phyloP scores from a whole-genome alignment of 2,113 vertebrate species.

The Pyxicephalus adspersus region DNA sequence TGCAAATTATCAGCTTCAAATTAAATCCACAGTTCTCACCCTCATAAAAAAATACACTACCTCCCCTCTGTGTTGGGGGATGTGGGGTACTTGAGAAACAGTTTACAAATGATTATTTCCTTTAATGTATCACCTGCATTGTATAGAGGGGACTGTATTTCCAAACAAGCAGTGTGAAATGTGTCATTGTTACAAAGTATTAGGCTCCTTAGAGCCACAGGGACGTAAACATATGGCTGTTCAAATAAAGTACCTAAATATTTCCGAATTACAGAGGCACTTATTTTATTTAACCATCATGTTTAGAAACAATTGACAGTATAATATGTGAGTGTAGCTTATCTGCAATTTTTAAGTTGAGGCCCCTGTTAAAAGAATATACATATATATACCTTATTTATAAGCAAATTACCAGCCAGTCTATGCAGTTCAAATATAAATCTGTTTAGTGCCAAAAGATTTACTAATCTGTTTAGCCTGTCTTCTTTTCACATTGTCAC shows the following conservation, averaged over 20 bases:
- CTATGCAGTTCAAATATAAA: too few relatives aligned
- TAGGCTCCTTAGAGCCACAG: slow-evolving; percentile 41
- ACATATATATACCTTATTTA: too few relatives aligned
- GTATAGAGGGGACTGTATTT: slow-evolving; percentile 40
- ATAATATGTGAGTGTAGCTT: too few relatives aligned
- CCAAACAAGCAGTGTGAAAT: slow-evolving; percentile 34
- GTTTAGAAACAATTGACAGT: too few relatives aligned
- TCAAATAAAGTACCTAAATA: neutral
- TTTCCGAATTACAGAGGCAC: neutral
- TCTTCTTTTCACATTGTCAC: too few relatives aligned
- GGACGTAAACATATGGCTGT: slow-evolving; percentile 8
- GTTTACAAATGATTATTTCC: slow-evolving; percentile 45
- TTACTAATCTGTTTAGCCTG: too few relatives aligned
- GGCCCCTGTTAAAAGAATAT: too few relatives aligned
- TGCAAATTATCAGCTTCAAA: slow-evolving; percentile 98
- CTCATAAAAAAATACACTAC: slow-evolving; percentile 71
- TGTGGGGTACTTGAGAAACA: slow-evolving; percentile 36
- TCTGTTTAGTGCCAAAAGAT: too few relatives aligned
- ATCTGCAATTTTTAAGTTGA: too few relatives aligned
- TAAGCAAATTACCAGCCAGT: too few relatives aligned
- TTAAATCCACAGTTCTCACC: slow-evolving; percentile 85
- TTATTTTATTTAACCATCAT: neutral
- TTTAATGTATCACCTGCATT: slow-evolving; percentile 41
- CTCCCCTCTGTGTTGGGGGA: slow-evolving; percentile 41
- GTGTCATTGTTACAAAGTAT: slow-evolving; percentile 48